phyloP scores from a whole-genome alignment of 2,113 vertebrate species.

The Pristiophorus japonicus region DNA sequence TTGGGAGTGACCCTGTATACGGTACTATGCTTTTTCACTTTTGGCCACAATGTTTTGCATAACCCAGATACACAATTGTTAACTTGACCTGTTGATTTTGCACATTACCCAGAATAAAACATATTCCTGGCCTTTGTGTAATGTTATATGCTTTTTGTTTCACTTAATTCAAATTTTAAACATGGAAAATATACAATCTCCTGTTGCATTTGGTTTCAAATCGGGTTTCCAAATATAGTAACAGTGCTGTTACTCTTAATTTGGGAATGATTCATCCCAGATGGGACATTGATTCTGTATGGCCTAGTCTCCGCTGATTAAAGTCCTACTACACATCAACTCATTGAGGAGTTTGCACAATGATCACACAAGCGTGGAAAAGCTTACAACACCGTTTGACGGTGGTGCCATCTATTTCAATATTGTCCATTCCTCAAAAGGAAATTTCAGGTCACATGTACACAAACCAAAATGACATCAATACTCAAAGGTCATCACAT shows the following conservation, averaged over 20 bases:
- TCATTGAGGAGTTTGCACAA: background rate
- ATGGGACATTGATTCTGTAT: background rate
- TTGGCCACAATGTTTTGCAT: background rate
- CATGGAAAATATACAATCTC: background rate
- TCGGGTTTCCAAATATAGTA: background rate
- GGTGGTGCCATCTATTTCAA: background rate
- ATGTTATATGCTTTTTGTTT: background rate
- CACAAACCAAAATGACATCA: background rate
- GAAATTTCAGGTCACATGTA: background rate
- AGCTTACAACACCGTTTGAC: background rate
- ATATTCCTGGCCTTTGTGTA: background rate
- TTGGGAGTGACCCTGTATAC: background rate
- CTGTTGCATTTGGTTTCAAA: background rate
- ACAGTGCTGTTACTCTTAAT: background rate
- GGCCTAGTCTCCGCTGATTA: background rate
- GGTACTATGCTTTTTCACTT: background rate
- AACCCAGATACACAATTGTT: background rate
- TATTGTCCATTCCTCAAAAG: background rate
- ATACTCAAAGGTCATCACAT: background rate
- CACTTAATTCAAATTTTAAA: background rate
- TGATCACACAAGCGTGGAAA: background rate
- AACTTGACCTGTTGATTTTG: background rate
- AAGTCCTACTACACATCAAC: background rate
- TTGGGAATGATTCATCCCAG: background rate
- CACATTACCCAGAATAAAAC: conserved; percentile 4